Evolutionary conservation across 92 coral and sea anemone species (phyloP).

Genomic region (Epizoanthus rinbou): DNA sequence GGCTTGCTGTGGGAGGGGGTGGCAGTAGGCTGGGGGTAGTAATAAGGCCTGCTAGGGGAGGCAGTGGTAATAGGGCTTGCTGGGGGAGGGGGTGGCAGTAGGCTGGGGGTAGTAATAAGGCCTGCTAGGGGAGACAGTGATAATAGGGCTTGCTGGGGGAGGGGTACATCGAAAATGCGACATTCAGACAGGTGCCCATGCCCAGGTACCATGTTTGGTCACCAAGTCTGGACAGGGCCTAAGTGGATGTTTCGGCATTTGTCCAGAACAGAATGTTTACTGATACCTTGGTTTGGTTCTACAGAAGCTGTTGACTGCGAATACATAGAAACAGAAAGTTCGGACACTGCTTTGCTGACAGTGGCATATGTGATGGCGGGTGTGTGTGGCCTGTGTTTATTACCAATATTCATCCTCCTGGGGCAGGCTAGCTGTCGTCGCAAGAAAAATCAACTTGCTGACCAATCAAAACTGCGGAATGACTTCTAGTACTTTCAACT

Average conservation of each 20-base stretch:
- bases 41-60: too few relatives aligned
- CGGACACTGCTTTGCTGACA: conserved; percentile 95
- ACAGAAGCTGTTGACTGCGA: conserved; percentile 98
- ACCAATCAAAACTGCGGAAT: conserved; percentile 38
- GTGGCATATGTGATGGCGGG: conserved; percentile 99
- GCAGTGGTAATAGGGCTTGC: too few relatives aligned
- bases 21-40: too few relatives aligned
- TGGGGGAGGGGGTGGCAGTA: too few relatives aligned
- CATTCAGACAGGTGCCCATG: too few relatives aligned
- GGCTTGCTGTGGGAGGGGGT: too few relatives aligned
- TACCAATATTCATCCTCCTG: conserved; percentile 92
- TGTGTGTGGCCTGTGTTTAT: conserved; percentile 92
- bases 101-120: too few relatives aligned
- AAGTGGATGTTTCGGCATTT: background rate
- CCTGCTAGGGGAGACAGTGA: too few relatives aligned
- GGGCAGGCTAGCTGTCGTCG: conserved; percentile 90
- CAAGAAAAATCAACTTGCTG: conserved; percentile 49
- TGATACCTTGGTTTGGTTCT: conserved; percentile 6
- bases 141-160: too few relatives aligned
- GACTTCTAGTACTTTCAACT: conserved; percentile 39
- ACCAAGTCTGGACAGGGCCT: too few relatives aligned
- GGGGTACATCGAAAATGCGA: too few relatives aligned
- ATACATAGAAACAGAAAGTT: conserved; percentile 96
- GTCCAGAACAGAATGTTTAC: background rate
- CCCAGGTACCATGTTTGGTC: too few relatives aligned